Base-by-base conservation (phyloP, 2,113 vertebrate species). In the Tragelaphus buxtoni region DNA sequence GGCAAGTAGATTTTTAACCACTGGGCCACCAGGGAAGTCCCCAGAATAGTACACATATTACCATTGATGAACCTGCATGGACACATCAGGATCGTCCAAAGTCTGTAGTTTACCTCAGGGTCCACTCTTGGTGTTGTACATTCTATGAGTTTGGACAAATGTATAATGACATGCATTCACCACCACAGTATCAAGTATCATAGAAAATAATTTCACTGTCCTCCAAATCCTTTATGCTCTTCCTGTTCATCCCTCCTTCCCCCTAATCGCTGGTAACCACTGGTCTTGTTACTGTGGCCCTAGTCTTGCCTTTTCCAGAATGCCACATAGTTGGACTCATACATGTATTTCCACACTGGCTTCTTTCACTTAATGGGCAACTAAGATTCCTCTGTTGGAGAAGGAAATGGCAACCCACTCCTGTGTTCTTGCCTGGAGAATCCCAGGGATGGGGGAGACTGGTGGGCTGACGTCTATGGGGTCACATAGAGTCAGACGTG, bases 271-370 rank as follows among this genome's bases (percentile, higher is more conserved):
- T 8, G 42, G 18, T 28, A 61, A 9, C 30, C n/a, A 53, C 28
- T 49, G 13, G 7, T 76, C 28, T 26, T 90, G 28, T 82, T 79
- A 76, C 2, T 77, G 60, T 42, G 6, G 12, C n/a, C 16, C 2
- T 89, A 55, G 55, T 39, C 63, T 35, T 81, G 47, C 22, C 61
- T 86, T 82, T 93, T 77, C 74, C 45, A 84, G 26, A 88, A 90
- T 55, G 58, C 35, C 26, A 16, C 26, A 4, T 22, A 30, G 30
- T 13, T 20, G 53, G 61, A 87, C 53, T 72, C 60, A 14, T 14
- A 14, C 2, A 84, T 81, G 28, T 22, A 5, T 60, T 32, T 82
- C 79, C 8, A 14, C n/a, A 13, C 39, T 16, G 58, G 35, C n/a
- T 56, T 88, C 58, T 72, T 83, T 32, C 20, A 16, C 26, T 86